Percentiles rank a stretch among this genome's conserved stretches.
These are phyloP conservation scores for Oligia latruncula DNA, from an alignment of 2,888 invertebrate species.

Conservation along the genomic window DNA sequence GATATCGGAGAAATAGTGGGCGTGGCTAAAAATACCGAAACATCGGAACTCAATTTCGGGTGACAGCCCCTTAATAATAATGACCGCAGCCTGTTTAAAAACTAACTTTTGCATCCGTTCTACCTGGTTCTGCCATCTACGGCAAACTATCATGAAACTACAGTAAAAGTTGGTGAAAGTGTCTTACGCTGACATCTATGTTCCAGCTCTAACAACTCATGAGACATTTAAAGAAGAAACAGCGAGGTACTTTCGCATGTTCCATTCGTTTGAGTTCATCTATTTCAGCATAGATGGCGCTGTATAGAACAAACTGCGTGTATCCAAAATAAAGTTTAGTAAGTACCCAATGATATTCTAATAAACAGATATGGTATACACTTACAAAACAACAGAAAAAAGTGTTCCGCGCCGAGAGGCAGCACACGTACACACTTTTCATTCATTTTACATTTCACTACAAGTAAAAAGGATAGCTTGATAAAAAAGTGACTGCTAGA, in stretches of 20 bases:
- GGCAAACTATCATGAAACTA: neutral
- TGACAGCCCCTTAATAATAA: no score
- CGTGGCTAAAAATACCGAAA: no score
- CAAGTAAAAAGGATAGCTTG: no score
- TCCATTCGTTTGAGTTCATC: neutral
- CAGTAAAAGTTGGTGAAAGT: neutral
- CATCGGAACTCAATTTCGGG: no score
- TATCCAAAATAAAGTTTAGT: neutral
- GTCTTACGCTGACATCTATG: conserved; percentile 52
- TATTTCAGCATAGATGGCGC: conserved; percentile 55
- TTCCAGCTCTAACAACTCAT: conserved; percentile 8
- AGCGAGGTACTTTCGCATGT: neutral
- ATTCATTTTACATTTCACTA: no score
- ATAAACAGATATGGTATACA: no score
- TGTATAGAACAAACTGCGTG: conserved; percentile 1
- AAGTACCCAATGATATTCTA: no score
- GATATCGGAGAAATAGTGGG: no score
- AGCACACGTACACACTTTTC: no score
- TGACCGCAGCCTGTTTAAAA: neutral
- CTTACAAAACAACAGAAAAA: no score
- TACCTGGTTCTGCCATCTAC: conserved; percentile 16
- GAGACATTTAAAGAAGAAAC: neutral
- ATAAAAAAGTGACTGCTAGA: no score
- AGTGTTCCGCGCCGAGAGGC: no score
- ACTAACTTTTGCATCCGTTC: neutral